Evolutionary conservation across 2,113 vertebrate genomes (phyloP), one percentile per base, ranked within the genome.

Genomic region (Xiphophorus hellerii): DNA sequence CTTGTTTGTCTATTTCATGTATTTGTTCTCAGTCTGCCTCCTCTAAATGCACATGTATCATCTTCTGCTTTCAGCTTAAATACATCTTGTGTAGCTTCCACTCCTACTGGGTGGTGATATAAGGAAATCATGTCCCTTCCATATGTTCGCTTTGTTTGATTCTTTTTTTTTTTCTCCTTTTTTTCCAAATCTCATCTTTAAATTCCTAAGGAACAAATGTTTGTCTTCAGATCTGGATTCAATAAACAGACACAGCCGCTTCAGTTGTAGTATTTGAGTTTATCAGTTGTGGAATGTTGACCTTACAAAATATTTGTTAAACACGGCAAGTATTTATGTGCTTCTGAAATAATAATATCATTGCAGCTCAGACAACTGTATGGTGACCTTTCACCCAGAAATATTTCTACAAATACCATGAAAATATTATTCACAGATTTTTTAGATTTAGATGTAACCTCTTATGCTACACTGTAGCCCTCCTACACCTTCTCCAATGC

Each of bases 171-270:
- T 73, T 65, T 84, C n/a, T n/a, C n/a, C n/a, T 33, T 63, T 70
- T 80, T 73, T 77, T 75, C 78, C 74, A 77, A 73, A 83, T 76
- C 44, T 42, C 15, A 66, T 78, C 61, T 76, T 71, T 76, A 8
- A 44, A 14, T 66, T 86, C 69, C 86, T 89, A 92, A 90, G 87
- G 20, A 75, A 37, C 62, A 86, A 89, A 90, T 86, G 92, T 90
- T 91, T 88, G 67, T 74, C 48, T 85, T 85, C 85, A 82, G 63
- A 69, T 69, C 61, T 72, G 74, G 74, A 86, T 77, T 87, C 68
- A 8, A 69, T 62, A 63, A 71, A 71, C 71, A 76, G 60, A 48
- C 66, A 28, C 20, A 68, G 80, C 77, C 37, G 54, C 14, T 70
- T 42, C 44, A 54, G 78, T 74, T 58, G 71, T 54, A 66, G 70